These are phyloP conservation scores for Anas platyrhynchos DNA, from an alignment of 2,113 vertebrate species.

Conservation along the genomic window DNA sequence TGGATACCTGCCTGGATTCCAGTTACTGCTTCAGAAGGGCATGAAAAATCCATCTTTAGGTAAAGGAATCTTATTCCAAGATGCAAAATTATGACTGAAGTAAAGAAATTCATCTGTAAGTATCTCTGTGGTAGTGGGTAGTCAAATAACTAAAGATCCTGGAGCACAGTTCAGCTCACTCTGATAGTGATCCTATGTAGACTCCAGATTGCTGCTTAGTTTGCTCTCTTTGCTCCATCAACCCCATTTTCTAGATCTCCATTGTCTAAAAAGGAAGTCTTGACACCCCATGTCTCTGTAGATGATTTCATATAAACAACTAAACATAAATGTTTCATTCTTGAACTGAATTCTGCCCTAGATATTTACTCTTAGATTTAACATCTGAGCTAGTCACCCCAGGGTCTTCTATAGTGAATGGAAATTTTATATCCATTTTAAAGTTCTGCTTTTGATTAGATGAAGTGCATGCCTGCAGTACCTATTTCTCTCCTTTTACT, in stretches of 20 bases:
- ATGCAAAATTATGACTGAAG: neutral
- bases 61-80: neutral
- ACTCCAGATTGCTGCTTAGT: neutral
- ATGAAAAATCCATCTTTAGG: neutral
- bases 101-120: neutral
- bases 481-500: neutral
- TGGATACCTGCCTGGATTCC: neutral
- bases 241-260: neutral
- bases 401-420: neutral
- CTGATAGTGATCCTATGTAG: neutral
- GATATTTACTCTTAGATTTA: slow-evolving; percentile 30
- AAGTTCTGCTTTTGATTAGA: neutral
- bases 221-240: neutral
- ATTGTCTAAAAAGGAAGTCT: neutral
- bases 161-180: neutral
- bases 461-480: neutral
- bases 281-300: neutral
- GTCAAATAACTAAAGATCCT: neutral
- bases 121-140: too few species aligned
- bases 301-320: neutral
- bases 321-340: neutral
- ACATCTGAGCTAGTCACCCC: neutral
- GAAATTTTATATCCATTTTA: slow-evolving; percentile 8
- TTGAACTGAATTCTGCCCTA: neutral
- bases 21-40: neutral